phyloP scores from a whole-genome alignment of 2,888 invertebrate genomes.

The Theretra japonica region DNA sequence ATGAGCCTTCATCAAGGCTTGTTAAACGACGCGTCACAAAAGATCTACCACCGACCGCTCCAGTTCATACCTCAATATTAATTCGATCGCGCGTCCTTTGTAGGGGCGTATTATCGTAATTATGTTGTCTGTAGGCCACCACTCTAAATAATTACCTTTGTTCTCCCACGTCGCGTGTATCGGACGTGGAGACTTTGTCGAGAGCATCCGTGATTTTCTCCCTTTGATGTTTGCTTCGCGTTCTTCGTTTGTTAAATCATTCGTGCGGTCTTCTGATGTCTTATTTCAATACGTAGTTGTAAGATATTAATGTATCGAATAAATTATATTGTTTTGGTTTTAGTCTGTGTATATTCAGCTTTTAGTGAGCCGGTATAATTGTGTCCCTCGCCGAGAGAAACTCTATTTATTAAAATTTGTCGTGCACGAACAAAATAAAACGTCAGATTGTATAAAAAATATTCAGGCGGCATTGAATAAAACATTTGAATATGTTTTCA shows the following conservation, averaged over 20 bases:
- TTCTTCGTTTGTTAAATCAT: not conserved
- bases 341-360: too few relatives aligned
- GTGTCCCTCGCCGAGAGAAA: too few relatives aligned
- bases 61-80: conserved; percentile 40
- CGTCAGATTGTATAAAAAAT: too few relatives aligned
- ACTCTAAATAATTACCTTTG: conserved; percentile 29
- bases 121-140: conserved; percentile 25
- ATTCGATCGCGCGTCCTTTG: conserved; percentile 45
- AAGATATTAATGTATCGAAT: too few relatives aligned
- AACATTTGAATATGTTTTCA: too few relatives aligned
- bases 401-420: too few relatives aligned
- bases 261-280: not conserved
- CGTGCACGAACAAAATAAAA: too few relatives aligned
- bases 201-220: not conserved
- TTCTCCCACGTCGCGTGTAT: conserved; percentile 6
- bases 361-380: too few relatives aligned
- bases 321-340: too few relatives aligned
- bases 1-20: conserved; percentile 8
- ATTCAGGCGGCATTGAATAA: too few relatives aligned
- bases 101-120: conserved; percentile 29
- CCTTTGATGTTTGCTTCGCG: not conserved
- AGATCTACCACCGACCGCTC: conserved; percentile 11
- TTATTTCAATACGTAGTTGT: not conserved
- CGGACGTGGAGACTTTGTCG: not conserved
- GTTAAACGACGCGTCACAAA: conserved; percentile 16